Conservation (phyloP, 2,797 vertebrate species). For the Leptodactylus fallax region DNA sequence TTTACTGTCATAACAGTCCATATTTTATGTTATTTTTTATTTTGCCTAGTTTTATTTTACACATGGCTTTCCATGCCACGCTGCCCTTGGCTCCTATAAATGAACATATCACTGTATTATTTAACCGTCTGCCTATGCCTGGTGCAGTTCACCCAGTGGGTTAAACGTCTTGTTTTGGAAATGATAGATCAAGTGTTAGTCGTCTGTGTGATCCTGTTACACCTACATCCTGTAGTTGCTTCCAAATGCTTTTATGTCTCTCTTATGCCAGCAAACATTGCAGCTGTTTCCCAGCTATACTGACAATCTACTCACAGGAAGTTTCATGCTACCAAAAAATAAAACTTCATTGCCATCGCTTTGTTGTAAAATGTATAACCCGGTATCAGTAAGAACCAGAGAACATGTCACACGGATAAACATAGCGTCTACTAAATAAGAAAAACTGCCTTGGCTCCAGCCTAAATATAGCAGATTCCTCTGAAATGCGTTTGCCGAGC, state of each 20-base stretch:
- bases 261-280: constrained; percentile 44
- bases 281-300: constrained; percentile 37
- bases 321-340: not conserved
- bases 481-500: constrained; percentile 45
- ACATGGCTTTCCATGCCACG: not conserved
- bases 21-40: not conserved
- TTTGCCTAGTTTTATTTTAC: not conserved
- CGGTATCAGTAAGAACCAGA: too few species aligned
- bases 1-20: not conserved
- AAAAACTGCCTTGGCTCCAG: constrained; percentile 25
- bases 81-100: not conserved
- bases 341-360: not conserved
- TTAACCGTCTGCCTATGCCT: not conserved
- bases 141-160: not conserved
- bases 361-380: not conserved
- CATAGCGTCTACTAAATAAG: constrained; percentile 22
- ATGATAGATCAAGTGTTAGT: constrained; percentile 48
- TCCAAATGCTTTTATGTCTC: constrained; percentile 53
- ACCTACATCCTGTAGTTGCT: constrained; percentile 60
- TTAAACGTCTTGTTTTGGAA: constrained; percentile 33
- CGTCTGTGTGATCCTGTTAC: constrained; percentile 54
- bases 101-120: not conserved
- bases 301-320: constrained; percentile 1
- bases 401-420: constrained; percentile 33
- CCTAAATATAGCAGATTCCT: constrained; percentile 56